Base-by-base conservation (phyloP, 2,888 invertebrate species). In the Eristalinus sepulchralis region DNA sequence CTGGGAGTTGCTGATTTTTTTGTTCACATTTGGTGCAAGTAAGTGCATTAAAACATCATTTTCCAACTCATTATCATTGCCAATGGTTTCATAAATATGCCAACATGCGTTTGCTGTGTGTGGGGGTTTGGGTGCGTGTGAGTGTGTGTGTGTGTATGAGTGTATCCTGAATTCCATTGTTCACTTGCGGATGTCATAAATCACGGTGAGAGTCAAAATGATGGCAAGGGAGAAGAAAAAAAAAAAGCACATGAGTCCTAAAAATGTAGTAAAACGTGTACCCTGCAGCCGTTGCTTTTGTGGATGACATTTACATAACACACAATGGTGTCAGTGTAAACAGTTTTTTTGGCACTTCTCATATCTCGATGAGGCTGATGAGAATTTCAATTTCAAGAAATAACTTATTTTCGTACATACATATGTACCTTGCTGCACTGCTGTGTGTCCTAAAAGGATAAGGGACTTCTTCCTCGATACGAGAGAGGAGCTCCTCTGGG, bases 151-250 rank as follows among this genome's bases (percentile, higher is more conserved):
- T 80, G 34, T 68, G 60, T 0, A 33, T 33, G 22, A 55, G 31
- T 59, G 24, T 36, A 68, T 67, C 57, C 68, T 60, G 60, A 60
- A 24, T 66, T 72, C 67, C 47, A 77, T 77, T 73, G 63, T 85
- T 64, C 85, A 60, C 63, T 77, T 85, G 77, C 85, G 85, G 82
- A 85, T 82, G 77, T 82, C 73, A 85, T 85, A 85, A 85, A 85
- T 85, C 82, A 82, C 72, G 33, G 34, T 36, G 34, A 83, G 47
- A 66, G 36, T 62, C 27, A 39, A 59, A 57, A 47, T 47, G 47
- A 17, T 47, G 47, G 47, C 57, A 27, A 24, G 24, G 57, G 22
- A 13, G 57, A 39, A 47, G 39, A 36, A 24, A n/a, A 62, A 64
- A 34, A 53, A 59, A 47, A 68, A 27, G 33, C 71, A 71, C 47